Evolutionary conservation across 2,888 invertebrate genomes (phyloP), one percentile per base, ranked within the genome.

Genomic region (Phorcus lineatus): DNA sequence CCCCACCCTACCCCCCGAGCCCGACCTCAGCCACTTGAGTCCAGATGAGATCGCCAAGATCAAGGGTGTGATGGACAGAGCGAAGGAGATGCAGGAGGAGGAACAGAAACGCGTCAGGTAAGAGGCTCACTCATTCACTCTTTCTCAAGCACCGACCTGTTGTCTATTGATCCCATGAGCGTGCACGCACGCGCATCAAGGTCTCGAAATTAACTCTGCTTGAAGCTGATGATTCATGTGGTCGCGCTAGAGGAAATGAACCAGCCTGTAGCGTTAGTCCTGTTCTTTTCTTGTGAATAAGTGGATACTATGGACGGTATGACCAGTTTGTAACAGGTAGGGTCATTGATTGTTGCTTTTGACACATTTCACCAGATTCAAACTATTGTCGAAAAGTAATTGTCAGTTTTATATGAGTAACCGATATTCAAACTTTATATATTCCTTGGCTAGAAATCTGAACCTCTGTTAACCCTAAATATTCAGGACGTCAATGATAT

Each of bases 31-130:
- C 84, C 94, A 95, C 89, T 91, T 95, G 85, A 94, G 95, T 79
- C 94, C 94, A 77, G 95, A 95, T 85, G 95, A 95, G 89, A 92
- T 95, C 76, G 94, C 94, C 80, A 94, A 95, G 91, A 95, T 95
- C 77, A 94, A 94, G 85, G 94, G 94, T 83, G 95, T 95, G n/a
- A 95, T 95, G 94, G 94, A 94, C 70, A 93, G 95, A 87, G 95
- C 95, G 62, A 94, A 95, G 88, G 93, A 94, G 84, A 84, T 92
- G 86, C 91, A 92, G 81, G 85, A 88, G 4, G 90, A 91, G 77
- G 92, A 92, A 77, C 88, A 88, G 36, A 84, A 86, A 74, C 80
- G 91, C 74, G 88, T 91, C 75, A 90, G 91, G 92, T 92, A 82
- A 86, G 86, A 9, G 4, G 13, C 75, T 40, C 75, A 19, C 55